These are phyloP conservation scores for Eulemur macaco DNA, from an alignment of 2,113 vertebrate species.

Conservation along the genomic window DNA sequence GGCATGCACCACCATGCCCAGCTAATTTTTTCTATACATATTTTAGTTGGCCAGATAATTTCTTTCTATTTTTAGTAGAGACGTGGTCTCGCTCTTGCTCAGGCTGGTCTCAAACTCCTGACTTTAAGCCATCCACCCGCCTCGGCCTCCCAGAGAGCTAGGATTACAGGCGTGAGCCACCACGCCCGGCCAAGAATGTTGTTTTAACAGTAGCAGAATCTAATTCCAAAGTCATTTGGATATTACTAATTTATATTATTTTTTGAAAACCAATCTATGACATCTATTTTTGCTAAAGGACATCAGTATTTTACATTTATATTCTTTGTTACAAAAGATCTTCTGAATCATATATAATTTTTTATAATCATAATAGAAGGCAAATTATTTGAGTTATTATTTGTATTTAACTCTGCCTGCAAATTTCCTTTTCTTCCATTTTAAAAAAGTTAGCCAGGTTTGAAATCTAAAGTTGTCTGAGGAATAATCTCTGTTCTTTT, in stretches of 20 bases:
- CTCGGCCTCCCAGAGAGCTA: too few relatives aligned
- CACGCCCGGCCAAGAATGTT: background rate
- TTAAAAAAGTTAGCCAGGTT: background rate
- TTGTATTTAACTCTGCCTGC: background rate
- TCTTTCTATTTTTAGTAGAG: too few relatives aligned
- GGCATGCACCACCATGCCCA: too few relatives aligned
- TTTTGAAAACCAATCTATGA: conserved; percentile 65
- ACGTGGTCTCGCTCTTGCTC: too few relatives aligned
- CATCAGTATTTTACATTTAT: conserved; percentile 64
- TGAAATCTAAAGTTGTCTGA: background rate
- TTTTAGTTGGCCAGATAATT: too few relatives aligned
- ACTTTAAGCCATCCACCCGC: too few relatives aligned
- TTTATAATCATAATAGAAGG: conserved; percentile 7
- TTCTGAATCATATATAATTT: conserved; percentile 52
- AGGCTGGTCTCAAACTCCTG: too few relatives aligned
- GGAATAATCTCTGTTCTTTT: background rate
- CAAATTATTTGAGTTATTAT: background rate
- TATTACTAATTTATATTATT: conserved; percentile 26
- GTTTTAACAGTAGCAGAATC: background rate
- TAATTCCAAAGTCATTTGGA: conserved; percentile 32
- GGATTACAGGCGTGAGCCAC: too few relatives aligned
- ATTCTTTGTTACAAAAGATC: conserved; percentile 52
- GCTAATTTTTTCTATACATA: too few relatives aligned
- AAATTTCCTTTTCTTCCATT: background rate
- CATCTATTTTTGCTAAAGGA: conserved; percentile 55